Base-by-base conservation (phyloP, 2,797 vertebrate genomes). In the Sebastes hopkinsi region DNA sequence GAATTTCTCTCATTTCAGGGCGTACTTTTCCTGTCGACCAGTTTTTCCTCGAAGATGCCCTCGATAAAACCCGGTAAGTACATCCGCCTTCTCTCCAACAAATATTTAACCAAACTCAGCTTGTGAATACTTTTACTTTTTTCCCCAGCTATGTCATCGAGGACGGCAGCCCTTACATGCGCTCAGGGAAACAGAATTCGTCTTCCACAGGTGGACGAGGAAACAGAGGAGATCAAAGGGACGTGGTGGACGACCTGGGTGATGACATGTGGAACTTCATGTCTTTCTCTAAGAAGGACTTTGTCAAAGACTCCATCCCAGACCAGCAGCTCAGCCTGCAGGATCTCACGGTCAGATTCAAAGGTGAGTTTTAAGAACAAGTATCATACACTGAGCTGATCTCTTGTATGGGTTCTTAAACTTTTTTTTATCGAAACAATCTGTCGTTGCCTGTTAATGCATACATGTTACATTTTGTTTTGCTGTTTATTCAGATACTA, bases 41-140 rank as follows among this genome's bases (percentile, higher is more conserved):
- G 84, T 98, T 97, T 90, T 99, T 99, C 80, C 96, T 99, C 61
- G 99, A 99, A 92, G 98, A 99, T 85, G 97, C 96, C 67, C 94
- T 99, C 61, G 91, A 94, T 76, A 95, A 97, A 94, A 97, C 97
- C 2, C 94, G 95, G 99, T 99, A 93, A 90, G 87, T 50, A 55
- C 14, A 62, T 61, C 23, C 2, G 22, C 23, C 52, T 50, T 71
- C 1, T 18, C 5, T 18, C 9, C 23, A 32, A 36, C 20, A 29
- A 4, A 50, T 25, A 23, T 52, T 42, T 14, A 13, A 72, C 2
- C 30, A 54, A 38, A 32, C 5, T 18, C 29, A 8, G 3, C 32
- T 29, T 5, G 12, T 52, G 8, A 27, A 60, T 32, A 25, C 56
- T 1, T 54, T n/a, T n/a, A 18, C 4, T 54, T 54, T n/a, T 54